Evolutionary conservation across 2,888 invertebrate species (phyloP).

Genomic region (Augochlorella aurata): DNA sequence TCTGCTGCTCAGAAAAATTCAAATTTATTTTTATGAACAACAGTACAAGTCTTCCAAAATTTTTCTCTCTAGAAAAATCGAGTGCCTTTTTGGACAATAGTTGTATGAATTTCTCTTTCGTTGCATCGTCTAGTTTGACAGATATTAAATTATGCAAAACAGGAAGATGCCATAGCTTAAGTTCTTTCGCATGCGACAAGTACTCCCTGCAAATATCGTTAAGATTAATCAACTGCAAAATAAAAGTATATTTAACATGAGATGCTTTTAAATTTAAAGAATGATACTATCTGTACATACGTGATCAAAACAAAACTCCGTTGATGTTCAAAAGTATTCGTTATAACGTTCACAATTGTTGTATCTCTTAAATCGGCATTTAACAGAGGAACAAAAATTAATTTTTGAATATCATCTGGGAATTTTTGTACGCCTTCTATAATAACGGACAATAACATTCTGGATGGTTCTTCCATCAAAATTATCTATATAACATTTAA

Average conservation of each 20-base stretch:
- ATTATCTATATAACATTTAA: slow-evolving; percentile 63
- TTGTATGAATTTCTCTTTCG: slow-evolving; percentile 67
- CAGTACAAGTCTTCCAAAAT: slow-evolving; percentile 72
- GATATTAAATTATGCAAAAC: slow-evolving; percentile 65
- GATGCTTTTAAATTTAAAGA: not conserved
- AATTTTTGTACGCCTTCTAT: slow-evolving; percentile 67
- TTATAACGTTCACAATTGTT: slow-evolving; percentile 53
- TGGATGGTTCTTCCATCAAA: slow-evolving; percentile 65
- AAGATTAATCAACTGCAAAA: not conserved
- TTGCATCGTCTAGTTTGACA: slow-evolving; percentile 56
- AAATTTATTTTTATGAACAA: slow-evolving; percentile 67
- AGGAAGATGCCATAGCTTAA: slow-evolving; percentile 74
- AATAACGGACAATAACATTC: slow-evolving; percentile 65
- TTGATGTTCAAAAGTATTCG: slow-evolving; percentile 52
- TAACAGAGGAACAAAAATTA: slow-evolving; percentile 71
- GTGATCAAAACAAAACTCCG: slow-evolving; percentile 53
- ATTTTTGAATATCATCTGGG: slow-evolving; percentile 73
- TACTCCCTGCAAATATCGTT: slow-evolving; percentile 69
- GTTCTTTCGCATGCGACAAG: slow-evolving; percentile 64
- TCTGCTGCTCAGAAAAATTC: slow-evolving; percentile 67
- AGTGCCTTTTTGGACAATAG: slow-evolving; percentile 69
- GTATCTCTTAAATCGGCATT: slow-evolving; percentile 70
- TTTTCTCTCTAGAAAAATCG: slow-evolving; percentile 69
- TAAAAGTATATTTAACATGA: not conserved
- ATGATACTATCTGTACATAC: slow-evolving; percentile 50